phyloP scores from a whole-genome alignment of 1,140 invertebrate species.

The Augochlora pura region DNA sequence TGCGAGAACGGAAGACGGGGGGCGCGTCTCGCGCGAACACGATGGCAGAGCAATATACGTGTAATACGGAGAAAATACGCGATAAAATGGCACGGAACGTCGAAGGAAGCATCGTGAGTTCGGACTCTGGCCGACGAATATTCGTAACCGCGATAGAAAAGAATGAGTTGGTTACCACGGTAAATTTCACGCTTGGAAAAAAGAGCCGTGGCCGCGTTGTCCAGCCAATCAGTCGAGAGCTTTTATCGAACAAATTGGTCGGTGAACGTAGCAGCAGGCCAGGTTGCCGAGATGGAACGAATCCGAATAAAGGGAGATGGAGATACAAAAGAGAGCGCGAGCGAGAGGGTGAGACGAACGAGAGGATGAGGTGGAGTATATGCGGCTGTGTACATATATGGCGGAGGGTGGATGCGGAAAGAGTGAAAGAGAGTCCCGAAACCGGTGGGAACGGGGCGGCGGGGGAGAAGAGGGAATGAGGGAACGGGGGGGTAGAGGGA shows the following conservation, averaged over 20 bases:
- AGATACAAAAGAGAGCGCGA: conserved; percentile 24
- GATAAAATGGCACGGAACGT: not conserved
- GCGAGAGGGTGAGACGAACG: conserved; percentile 17
- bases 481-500: conserved; percentile 39
- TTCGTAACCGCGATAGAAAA: conserved; percentile 22
- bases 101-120: not conserved
- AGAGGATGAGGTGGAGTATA: not conserved
- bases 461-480: conserved; percentile 24
- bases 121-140: conserved; percentile 11
- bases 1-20: too few species aligned
- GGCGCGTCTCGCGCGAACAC: too few species aligned
- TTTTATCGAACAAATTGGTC: conserved; percentile 79
- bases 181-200: conserved; percentile 73
- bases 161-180: conserved; percentile 61
- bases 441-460: conserved; percentile 1
- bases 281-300: conserved; percentile 51
- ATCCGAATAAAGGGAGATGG: conserved; percentile 39
- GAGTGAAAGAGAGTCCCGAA: too few species aligned
- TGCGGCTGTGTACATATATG: too few species aligned
- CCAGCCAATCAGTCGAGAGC: conserved; percentile 78
- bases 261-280: conserved; percentile 69
- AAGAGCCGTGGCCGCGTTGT: conserved; percentile 74
- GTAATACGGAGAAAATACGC: too few species aligned
- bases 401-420: too few species aligned
- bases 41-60: too few species aligned